A percentile compares a stretch with the other conserved stretches of the same genome.
These are phyloP conservation scores for Oreochromis aureus DNA, from an alignment of 2,113 vertebrate species.

Conservation along the genomic window DNA sequence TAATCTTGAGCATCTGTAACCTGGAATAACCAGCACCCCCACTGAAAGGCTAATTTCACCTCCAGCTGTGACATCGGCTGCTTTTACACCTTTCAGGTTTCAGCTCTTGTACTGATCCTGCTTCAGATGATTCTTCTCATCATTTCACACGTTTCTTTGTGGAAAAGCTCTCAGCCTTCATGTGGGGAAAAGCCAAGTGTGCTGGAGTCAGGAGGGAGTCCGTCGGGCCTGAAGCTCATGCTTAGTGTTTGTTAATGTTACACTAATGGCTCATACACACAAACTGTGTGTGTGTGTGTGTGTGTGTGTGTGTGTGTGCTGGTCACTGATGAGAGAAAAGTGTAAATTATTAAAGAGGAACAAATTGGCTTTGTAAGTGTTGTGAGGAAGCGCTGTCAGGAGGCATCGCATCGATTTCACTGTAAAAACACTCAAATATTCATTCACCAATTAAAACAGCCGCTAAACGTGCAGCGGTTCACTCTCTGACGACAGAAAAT, in stretches of 20 bases:
- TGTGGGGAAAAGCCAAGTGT: background rate
- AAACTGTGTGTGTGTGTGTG: background rate
- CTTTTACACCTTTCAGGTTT: accelerated
- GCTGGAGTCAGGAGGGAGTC: background rate
- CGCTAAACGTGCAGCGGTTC: background rate
- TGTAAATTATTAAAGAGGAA: background rate
- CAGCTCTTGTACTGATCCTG: background rate
- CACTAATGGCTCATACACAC: background rate
- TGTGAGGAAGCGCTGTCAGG: background rate
- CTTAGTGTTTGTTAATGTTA: background rate
- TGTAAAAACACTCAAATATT: background rate
- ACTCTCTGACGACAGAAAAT: background rate
- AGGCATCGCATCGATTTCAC: background rate
- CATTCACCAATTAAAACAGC: background rate
- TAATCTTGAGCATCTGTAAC: background rate
- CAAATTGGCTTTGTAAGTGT: background rate
- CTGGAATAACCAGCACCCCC: background rate
- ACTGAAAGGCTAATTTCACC: background rate
- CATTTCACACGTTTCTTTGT: background rate
- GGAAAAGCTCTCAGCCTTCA: background rate
- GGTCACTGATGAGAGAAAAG: background rate
- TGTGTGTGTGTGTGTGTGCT: background rate
- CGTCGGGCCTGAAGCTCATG: background rate
- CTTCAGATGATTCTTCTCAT: no score
- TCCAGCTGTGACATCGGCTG: background rate